phyloP scores from a whole-genome alignment of 2,113 vertebrate species.

The Myrmecophaga tridactyla region DNA sequence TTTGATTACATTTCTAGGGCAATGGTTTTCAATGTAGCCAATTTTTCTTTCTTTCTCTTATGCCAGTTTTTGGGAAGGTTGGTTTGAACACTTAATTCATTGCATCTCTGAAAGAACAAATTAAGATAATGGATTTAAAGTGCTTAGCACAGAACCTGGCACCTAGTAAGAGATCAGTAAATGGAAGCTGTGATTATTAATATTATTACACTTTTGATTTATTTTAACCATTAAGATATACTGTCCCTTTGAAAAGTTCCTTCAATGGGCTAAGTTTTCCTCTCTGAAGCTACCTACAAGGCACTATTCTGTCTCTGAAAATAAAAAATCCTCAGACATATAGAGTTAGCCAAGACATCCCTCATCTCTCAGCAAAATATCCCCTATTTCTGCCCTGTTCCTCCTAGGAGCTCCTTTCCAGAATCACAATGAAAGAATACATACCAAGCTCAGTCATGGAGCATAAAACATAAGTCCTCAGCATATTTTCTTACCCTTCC shows the following conservation, averaged over 20 bases:
- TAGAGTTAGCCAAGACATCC: background rate
- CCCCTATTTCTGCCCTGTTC: background rate
- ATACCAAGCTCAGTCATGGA: background rate
- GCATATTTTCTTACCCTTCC: background rate
- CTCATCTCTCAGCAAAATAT: background rate
- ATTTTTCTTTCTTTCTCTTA: constrained; percentile 42
- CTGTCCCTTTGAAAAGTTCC: constrained; percentile 18
- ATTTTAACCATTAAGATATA: constrained; percentile 54
- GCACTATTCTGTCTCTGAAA: constrained; percentile 17
- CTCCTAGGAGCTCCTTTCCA: background rate
- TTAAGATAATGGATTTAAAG: constrained; percentile 60
- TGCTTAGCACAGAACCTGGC: constrained; percentile 25
- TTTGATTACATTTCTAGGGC: constrained; percentile 48
- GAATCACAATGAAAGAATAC: background rate
- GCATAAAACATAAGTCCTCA: background rate
- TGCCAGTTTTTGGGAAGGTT: constrained; percentile 36
- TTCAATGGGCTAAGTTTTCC: background rate
- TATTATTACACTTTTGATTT: constrained; percentile 57
- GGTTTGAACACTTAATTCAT: constrained; percentile 37
- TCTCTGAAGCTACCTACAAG: background rate
- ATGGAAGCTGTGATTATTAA: constrained; percentile 48
- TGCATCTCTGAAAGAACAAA: constrained; percentile 52
- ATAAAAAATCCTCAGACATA: constrained; percentile 24
- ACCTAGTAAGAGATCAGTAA: constrained; percentile 52
- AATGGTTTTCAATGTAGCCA: constrained; percentile 35